Percentiles rank a stretch among this genome's conserved stretches.
phyloP scores from a whole-genome alignment of 2,113 vertebrate species.

The Phrynosoma platyrhinos region DNA sequence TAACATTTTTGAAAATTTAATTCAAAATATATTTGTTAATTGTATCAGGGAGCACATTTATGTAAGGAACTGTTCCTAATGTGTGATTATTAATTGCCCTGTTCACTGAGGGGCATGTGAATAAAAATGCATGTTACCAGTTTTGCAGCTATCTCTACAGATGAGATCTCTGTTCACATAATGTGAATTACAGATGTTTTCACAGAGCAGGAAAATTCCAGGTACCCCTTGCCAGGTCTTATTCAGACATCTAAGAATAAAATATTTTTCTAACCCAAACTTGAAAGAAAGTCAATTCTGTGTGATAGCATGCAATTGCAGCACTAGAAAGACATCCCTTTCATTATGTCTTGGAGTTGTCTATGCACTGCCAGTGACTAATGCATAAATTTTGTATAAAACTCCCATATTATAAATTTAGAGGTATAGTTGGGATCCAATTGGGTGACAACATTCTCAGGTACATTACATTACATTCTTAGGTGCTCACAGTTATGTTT shows the following conservation, averaged over 20 bases:
- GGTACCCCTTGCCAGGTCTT: background rate
- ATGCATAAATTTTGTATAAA: background rate
- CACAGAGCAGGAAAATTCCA: background rate
- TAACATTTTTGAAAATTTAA: background rate
- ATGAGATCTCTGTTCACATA: background rate
- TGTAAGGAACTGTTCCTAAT: background rate
- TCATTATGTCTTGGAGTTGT: background rate
- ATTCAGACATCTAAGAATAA: background rate
- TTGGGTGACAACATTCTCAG: background rate
- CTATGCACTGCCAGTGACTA: background rate
- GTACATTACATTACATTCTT: too few relatives aligned
- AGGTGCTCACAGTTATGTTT: too few relatives aligned
- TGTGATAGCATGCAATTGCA: background rate
- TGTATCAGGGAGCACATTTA: background rate
- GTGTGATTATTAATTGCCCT: background rate
- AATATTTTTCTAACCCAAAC: background rate
- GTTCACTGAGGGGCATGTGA: conserved; percentile 8
- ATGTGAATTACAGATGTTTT: background rate
- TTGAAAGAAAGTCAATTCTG: too few relatives aligned
- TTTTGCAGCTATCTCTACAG: conserved; percentile 12
- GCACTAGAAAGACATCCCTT: background rate
- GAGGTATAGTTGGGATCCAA: background rate
- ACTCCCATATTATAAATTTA: too few relatives aligned
- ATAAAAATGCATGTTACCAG: background rate
- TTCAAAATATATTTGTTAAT: background rate